Base-by-base conservation (phyloP, 2,797 vertebrate species). In the Neosalanx taihuensis region DNA sequence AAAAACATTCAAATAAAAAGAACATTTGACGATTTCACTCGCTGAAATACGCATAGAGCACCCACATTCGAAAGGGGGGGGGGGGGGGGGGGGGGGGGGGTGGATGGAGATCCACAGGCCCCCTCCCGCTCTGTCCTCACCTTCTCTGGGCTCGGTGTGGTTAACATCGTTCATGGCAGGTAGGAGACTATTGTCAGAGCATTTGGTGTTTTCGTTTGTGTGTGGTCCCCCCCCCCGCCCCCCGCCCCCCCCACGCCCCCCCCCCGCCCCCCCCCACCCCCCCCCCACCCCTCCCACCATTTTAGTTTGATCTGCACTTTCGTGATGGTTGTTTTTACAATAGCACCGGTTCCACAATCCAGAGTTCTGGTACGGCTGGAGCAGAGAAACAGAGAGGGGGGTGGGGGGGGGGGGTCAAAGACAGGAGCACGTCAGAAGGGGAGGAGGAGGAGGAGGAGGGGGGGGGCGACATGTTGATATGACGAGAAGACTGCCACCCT, bases 341-440 rank as follows among this genome's bases (percentile, higher is more conserved):
- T 90, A 92, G 90, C 91, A 91, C 90, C 91, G 78, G 77, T 84
- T 81, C 58, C 56, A 82, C 83, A 75, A 77, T 89, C 80, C 67
- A 41, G 20, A 82, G 81, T 78, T 74, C 75, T 81, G 70, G 82
- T 64, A 83, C 1, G 51, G 18, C 17, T 15, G 9, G 9, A 17
- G 5, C 37, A 6, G 51, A 18, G 49, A 15, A 3, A 49, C 46
- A 53, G 49, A 18, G n/a, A n/a, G n/a, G n/a, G n/a, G 49, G 49
- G 18, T 1, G 56, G 37, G 10, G 53, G 64, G 68, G 49, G 29
- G 70, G 53, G 72, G 63, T 63, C 33, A 64, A 58, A 53, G 18
- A 35, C 49, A 60, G 35, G 35, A 46, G 64, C 75, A 71, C 3
- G 53, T 65, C 71, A 30, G 71, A 75, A 62, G 60, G 49, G 76